Evolutionary conservation across 2,113 vertebrate genomes (phyloP).

Genomic region (Xenopus borealis): DNA sequence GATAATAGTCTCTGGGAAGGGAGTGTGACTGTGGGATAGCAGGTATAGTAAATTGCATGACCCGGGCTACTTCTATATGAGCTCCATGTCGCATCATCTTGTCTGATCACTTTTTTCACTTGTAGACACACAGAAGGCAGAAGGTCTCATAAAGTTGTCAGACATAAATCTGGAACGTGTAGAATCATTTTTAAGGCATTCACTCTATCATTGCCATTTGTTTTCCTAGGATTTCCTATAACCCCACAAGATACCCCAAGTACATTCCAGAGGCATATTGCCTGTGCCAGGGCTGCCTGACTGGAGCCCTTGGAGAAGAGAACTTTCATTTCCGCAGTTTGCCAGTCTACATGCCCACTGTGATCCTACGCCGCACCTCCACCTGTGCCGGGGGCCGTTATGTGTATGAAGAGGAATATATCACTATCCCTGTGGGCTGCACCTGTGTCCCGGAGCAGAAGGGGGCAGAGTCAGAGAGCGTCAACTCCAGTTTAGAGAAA

Average conservation of each 20-base stretch:
- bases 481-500: slow-evolving; percentile 71
- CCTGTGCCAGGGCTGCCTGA: slow-evolving; percentile 87
- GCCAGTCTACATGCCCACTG: slow-evolving; percentile 80
- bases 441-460: slow-evolving; percentile 78
- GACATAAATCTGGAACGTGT: too few relatives aligned
- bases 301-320: slow-evolving; percentile 70
- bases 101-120: too few relatives aligned
- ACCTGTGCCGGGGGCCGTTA: slow-evolving; percentile 78
- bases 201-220: slow-evolving; percentile 12
- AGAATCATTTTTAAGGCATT: too few relatives aligned
- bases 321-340: slow-evolving; percentile 75
- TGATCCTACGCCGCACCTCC: slow-evolving; percentile 75
- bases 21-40: too few relatives aligned
- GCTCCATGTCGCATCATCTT: too few relatives aligned
- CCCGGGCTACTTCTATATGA: too few relatives aligned
- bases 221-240: slow-evolving; percentile 75
- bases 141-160: too few relatives aligned
- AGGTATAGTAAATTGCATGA: too few relatives aligned
- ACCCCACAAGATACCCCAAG: slow-evolving; percentile 78
- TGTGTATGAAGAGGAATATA: slow-evolving; percentile 80
- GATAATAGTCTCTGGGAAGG: too few relatives aligned
- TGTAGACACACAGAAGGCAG: too few relatives aligned
- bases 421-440: slow-evolving; percentile 87
- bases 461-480: slow-evolving; percentile 47
- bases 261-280: slow-evolving; percentile 93